Evolutionary conservation across 1,140 invertebrate species (phyloP).

Genomic region (Papilio polyxenes): DNA sequence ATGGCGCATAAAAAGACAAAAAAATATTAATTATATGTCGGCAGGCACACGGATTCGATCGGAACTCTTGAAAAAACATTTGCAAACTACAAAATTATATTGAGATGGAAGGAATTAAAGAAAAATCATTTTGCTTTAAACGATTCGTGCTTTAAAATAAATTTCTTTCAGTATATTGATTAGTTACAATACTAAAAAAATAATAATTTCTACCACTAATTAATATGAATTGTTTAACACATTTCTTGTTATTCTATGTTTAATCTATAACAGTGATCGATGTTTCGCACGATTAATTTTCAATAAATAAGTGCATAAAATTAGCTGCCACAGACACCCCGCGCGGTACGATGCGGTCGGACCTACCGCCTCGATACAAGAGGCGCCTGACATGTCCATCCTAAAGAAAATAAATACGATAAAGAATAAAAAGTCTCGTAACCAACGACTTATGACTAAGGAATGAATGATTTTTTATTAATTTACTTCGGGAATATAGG

Average conservation of each 20-base stretch:
- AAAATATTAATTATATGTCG: slow-evolving; percentile 54
- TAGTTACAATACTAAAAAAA: too few species aligned
- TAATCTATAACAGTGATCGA: slow-evolving; percentile 50
- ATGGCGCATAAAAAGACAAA: slow-evolving; percentile 52
- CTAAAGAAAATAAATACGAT: slow-evolving; percentile 33
- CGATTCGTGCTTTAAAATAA: neutral
- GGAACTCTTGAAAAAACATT: slow-evolving; percentile 20
- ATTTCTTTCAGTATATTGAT: too few species aligned
- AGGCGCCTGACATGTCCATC: slow-evolving; percentile 51
- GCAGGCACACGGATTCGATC: slow-evolving; percentile 51
- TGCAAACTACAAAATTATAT: neutral
- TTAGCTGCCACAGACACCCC: slow-evolving; percentile 59
- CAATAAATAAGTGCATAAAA: slow-evolving; percentile 68
- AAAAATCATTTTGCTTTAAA: neutral
- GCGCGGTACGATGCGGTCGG: slow-evolving; percentile 50
- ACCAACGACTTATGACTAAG: slow-evolving; percentile 1
- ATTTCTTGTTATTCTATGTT: slow-evolving; percentile 36
- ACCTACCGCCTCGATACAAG: slow-evolving; percentile 60
- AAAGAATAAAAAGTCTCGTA: slow-evolving; percentile 5
- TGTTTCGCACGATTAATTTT: slow-evolving; percentile 69
- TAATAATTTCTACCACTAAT: neutral
- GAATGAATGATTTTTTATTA: slow-evolving; percentile 10
- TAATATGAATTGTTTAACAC: neutral
- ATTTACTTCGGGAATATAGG: neutral
- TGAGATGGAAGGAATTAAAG: neutral